A percentile compares a stretch with the other conserved stretches of the same genome.
These are phyloP conservation scores for Drosophila murphyi DNA, from an alignment of 1,140 invertebrate species.

Conservation along the genomic window DNA sequence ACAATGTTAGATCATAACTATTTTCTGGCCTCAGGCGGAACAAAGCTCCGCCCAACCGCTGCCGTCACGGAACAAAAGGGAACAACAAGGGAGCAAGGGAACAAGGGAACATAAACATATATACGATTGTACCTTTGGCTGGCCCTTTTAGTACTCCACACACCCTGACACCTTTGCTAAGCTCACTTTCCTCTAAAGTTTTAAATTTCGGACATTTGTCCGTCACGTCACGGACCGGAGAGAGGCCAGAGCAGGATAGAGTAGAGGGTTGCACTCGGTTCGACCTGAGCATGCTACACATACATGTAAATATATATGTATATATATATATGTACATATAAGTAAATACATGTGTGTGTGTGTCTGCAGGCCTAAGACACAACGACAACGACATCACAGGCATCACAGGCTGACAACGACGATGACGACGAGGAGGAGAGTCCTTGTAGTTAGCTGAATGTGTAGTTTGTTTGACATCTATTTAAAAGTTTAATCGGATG, in stretches of 20 bases:
- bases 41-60: conserved; percentile 46
- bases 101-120: background rate
- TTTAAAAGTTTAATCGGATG: conserved; percentile 83
- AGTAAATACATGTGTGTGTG: conserved; percentile 23
- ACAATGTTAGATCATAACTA: conserved; percentile 50
- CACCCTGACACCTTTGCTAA: conserved; percentile 28
- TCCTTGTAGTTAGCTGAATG: conserved; percentile 77
- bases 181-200: conserved; percentile 60
- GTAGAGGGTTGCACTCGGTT: conserved; percentile 45
- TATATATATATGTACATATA: conserved; percentile 2
- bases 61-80: conserved; percentile 17
- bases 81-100: background rate
- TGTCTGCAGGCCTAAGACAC: conserved; percentile 68
- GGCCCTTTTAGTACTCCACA: background rate
- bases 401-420: conserved; percentile 6
- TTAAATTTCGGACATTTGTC: conserved; percentile 81
- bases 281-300: conserved; percentile 29
- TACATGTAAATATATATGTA: conserved; percentile 17
- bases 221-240: conserved; percentile 56
- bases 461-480: conserved; percentile 83
- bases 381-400: conserved; percentile 20
- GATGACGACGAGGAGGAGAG: conserved; percentile 48
- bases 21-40: conserved; percentile 32
- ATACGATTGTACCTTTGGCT: background rate
- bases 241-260: conserved; percentile 5